phyloP scores from a whole-genome alignment of 2,888 invertebrate species.

The Thera obeliscata region DNA sequence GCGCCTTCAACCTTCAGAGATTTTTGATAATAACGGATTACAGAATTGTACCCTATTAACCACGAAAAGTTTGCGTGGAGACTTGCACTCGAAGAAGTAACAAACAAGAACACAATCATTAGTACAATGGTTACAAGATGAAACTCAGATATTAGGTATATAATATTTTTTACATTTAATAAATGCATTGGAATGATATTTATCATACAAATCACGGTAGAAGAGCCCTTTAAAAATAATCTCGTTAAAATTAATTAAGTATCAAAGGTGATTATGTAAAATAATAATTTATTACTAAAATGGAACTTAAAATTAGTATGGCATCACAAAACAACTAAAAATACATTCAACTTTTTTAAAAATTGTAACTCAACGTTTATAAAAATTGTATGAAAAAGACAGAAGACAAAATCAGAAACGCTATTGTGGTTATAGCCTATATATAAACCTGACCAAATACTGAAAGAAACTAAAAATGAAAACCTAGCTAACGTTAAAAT shows the following conservation, averaged over 20 bases:
- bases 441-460: slow-evolving; percentile 3
- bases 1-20: neutral
- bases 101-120: no score
- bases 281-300: slow-evolving; percentile 25
- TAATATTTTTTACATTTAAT: no score
- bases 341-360: neutral
- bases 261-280: slow-evolving; percentile 16
- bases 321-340: slow-evolving; percentile 33
- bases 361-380: no score
- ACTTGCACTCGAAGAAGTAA: no score
- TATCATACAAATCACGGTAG: neutral
- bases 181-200: neutral
- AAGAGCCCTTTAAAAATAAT: slow-evolving; percentile 24
- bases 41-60: neutral
- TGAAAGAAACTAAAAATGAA: neutral
- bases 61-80: no score
- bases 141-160: no score
- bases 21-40: neutral
- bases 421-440: neutral
- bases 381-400: neutral
- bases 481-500: neutral
- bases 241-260: slow-evolving; percentile 24
- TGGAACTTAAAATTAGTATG: slow-evolving; percentile 31
- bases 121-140: no score
- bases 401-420: slow-evolving; percentile 20